Percentiles rank a stretch among this genome's conserved stretches.
Conservation (phyloP, 2,888 invertebrate genomes). For the Rhopalosiphum nymphaeae region DNA sequence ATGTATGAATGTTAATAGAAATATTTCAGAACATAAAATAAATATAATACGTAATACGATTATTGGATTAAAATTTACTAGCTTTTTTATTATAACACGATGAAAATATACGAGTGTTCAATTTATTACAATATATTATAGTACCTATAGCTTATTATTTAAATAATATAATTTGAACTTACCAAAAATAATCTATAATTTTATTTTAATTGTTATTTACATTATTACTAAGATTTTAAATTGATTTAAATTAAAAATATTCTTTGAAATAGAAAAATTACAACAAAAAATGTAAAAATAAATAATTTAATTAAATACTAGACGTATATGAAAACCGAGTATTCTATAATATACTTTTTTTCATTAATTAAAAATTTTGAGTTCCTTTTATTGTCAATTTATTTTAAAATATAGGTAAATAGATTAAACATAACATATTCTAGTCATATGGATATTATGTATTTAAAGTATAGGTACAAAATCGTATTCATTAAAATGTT, state of each 20-base stretch:
- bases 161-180: not conserved
- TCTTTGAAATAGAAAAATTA: not conserved
- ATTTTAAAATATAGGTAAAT: not conserved
- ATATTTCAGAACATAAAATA: slow-evolving; percentile 1
- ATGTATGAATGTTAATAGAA: not conserved
- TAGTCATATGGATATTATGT: not conserved
- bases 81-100: not conserved
- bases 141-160: not conserved
- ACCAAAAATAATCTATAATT: not conserved
- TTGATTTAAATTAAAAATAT: not conserved
- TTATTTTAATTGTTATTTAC: not conserved
- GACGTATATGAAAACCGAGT: not conserved
- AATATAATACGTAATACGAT: not conserved
- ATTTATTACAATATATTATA: not conserved
- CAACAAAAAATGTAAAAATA: not conserved
- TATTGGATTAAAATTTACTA: not conserved
- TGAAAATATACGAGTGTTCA: too few species aligned
- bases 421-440: not conserved
- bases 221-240: not conserved
- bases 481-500: not conserved
- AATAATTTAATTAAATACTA: not conserved
- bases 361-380: not conserved
- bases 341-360: not conserved
- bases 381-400: not conserved
- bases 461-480: not conserved